Conservation (phyloP, 2,888 invertebrate species). For the Unio delphinus region DNA sequence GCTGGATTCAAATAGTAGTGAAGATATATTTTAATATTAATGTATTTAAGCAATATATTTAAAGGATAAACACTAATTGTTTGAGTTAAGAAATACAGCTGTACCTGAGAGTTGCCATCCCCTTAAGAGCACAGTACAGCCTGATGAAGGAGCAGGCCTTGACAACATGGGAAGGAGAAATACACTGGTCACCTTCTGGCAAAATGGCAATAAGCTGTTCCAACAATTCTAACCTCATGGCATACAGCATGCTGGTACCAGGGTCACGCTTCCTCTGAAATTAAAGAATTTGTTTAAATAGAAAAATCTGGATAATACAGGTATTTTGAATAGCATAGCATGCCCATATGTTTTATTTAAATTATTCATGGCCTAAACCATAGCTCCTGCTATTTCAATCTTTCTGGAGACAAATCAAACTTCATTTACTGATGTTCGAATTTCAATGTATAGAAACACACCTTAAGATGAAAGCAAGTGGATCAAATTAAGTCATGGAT, state of each 20-base stretch:
- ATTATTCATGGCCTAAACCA: too few species aligned
- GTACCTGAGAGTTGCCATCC: conserved; percentile 91
- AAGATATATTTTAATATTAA: too few species aligned
- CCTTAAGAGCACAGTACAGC: conserved; percentile 91
- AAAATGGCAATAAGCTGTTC: conserved; percentile 57
- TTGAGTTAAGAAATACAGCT: conserved; percentile 7
- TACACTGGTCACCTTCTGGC: conserved; percentile 52
- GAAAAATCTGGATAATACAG: too few species aligned
- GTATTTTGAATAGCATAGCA: too few species aligned
- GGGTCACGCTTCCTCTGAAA: conserved; percentile 59
- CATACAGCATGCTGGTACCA: conserved; percentile 76
- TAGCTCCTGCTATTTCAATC: conserved; percentile 14
- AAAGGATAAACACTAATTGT: neutral
- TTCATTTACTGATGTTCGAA: too few species aligned
- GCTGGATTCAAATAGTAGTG: too few species aligned
- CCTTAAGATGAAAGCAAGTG: too few species aligned
- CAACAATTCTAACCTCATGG: conserved; percentile 80
- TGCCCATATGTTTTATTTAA: too few species aligned
- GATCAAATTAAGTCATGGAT: too few species aligned
- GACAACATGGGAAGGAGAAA: conserved; percentile 79
- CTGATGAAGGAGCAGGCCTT: conserved; percentile 91
- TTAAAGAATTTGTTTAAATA: too few species aligned
- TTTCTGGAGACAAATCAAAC: conserved; percentile 12
- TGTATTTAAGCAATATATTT: neutral
- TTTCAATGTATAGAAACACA: too few species aligned